A percentile compares a stretch with the other conserved stretches of the same genome.
Conservation (phyloP, 2,888 invertebrate genomes). For the Odontothrips loti region DNA sequence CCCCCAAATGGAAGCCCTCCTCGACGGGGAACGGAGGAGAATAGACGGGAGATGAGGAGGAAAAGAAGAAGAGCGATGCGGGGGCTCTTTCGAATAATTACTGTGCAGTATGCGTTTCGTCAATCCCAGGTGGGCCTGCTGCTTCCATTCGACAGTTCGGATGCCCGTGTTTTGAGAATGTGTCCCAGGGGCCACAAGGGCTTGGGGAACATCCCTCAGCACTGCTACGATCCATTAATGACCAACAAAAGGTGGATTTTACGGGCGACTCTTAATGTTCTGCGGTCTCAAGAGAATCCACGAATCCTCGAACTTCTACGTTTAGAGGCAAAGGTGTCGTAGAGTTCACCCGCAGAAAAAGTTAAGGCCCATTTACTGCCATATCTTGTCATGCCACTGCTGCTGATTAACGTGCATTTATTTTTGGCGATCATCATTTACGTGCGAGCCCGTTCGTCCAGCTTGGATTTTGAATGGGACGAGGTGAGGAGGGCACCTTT, state of each 20-base stretch:
- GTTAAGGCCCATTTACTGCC: too few species aligned
- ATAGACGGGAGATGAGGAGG: not conserved
- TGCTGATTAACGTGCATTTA: too few species aligned
- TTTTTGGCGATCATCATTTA: not conserved
- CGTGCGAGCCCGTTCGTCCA: not conserved
- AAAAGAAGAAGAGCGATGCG: not conserved
- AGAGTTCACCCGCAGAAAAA: too few species aligned
- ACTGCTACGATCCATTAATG: not conserved
- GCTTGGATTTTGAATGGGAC: not conserved
- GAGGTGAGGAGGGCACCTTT: not conserved
- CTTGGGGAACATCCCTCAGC: not conserved
- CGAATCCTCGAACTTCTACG: too few species aligned
- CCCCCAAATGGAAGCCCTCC: not conserved
- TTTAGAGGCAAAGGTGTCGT: too few species aligned
- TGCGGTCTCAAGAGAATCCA: too few species aligned
- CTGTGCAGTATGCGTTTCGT: conserved; percentile 10
- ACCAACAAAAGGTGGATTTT: conserved; percentile 4
- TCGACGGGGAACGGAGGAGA: not conserved
- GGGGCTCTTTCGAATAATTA: conserved; percentile 9
- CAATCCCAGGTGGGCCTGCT: not conserved
- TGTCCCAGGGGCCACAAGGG: not conserved
- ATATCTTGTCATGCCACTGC: too few species aligned
- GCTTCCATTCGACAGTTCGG: not conserved
- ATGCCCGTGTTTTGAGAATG: not conserved
- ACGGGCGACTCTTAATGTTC: too few species aligned